Conservation (phyloP, 2,797 vertebrate species). For the Lerista edwardsae region DNA sequence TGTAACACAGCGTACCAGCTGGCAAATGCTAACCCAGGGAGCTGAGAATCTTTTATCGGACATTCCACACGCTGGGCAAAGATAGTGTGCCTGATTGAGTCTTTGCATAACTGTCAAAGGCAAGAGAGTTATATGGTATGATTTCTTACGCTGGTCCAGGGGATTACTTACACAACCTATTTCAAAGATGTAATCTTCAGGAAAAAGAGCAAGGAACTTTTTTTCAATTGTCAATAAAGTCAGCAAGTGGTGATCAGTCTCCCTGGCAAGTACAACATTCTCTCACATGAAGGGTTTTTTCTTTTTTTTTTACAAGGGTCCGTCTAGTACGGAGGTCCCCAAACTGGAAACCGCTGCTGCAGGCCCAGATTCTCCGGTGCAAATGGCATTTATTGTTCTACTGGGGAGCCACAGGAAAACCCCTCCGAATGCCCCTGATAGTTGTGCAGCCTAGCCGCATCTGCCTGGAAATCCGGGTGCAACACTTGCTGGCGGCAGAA, state of each 20-base stretch:
- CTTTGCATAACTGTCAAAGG: neutral
- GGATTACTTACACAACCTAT: constrained; percentile 27
- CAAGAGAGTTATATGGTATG: neutral
- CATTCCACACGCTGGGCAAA: neutral
- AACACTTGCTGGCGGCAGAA: too few species aligned
- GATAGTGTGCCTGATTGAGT: neutral
- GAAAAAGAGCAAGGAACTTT: constrained; percentile 27
- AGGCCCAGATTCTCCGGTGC: too few species aligned
- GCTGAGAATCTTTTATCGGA: neutral
- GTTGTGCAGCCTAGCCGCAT: too few species aligned
- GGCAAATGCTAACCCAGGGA: constrained; percentile 17
- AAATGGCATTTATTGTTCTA: too few species aligned
- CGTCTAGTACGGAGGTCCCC: constrained; percentile 47
- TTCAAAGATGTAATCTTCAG: constrained; percentile 37
- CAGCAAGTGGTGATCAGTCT: constrained; percentile 54
- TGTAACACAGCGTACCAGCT: neutral
- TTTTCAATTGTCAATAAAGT: constrained; percentile 40
- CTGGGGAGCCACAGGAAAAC: too few species aligned
- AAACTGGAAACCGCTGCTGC: too few species aligned
- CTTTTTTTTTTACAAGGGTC: constrained; percentile 28
- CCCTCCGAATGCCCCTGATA: too few species aligned
- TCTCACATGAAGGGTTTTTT: neutral
- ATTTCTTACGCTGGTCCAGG: neutral
- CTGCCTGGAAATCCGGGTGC: too few species aligned
- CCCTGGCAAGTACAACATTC: constrained; percentile 32